Evolutionary conservation across 2,888 invertebrate genomes (phyloP).

Genomic region (Clistopyga incitator): DNA sequence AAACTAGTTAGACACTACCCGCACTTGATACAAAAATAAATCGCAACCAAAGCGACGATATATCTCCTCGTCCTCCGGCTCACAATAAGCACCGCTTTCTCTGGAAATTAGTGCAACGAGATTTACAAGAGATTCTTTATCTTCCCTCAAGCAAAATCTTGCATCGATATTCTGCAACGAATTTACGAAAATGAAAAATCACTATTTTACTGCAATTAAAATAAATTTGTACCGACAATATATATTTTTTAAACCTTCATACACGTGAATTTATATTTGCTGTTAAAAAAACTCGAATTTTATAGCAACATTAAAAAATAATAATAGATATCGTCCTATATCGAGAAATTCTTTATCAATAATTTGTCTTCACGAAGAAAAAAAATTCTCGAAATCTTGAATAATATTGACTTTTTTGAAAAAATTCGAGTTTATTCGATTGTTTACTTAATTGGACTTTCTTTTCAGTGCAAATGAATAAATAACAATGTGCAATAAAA

Average conservation of each 20-base stretch:
- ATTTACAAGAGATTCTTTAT: constrained; percentile 45
- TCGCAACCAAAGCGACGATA: constrained; percentile 78
- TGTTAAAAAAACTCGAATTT: too few species aligned
- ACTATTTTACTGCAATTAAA: too few species aligned
- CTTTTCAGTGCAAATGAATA: not conserved
- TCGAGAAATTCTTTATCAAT: too few species aligned
- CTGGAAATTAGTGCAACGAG: constrained; percentile 74
- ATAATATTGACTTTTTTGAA: not conserved
- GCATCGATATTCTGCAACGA: not conserved
- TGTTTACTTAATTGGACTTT: not conserved
- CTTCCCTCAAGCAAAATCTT: not conserved
- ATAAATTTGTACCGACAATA: too few species aligned
- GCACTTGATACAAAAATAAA: constrained; percentile 84
- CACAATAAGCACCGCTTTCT: constrained; percentile 67
- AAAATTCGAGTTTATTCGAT: not conserved
- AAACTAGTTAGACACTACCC: constrained; percentile 83
- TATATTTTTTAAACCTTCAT: too few species aligned
- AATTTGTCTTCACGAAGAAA: too few species aligned
- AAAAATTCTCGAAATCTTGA: too few species aligned
- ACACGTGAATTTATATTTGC: too few species aligned
- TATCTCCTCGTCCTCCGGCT: constrained; percentile 72
- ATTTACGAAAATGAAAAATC: too few species aligned
- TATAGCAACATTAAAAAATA: too few species aligned
- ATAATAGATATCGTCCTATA: too few species aligned
- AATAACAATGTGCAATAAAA: constrained; percentile 7